These are phyloP conservation scores for Drosophila nr. fundita DNA, from an alignment of 2,888 invertebrate genomes.

Conservation along the genomic window DNA sequence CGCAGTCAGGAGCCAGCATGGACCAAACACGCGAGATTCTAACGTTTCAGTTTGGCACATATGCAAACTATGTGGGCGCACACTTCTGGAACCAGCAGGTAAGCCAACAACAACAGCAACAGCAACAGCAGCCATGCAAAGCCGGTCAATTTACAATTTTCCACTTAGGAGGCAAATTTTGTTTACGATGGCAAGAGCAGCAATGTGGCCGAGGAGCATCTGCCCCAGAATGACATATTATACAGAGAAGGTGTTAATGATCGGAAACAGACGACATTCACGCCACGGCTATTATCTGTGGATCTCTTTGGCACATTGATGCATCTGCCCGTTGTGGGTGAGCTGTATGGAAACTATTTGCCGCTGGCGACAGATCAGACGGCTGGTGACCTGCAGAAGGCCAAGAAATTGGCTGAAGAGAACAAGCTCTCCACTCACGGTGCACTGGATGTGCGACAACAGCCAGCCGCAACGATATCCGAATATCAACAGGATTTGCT, in stretches of 20 bases:
- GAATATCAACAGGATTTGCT: conserved; percentile 89
- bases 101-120: conserved; percentile 48
- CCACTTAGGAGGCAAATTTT: conserved; percentile 62
- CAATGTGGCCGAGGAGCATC: conserved; percentile 43
- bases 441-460: conserved; percentile 88
- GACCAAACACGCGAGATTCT: conserved; percentile 88
- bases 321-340: conserved; percentile 89
- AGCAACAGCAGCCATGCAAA: not conserved
- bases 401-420: conserved; percentile 62
- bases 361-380: conserved; percentile 48
- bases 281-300: conserved; percentile 92
- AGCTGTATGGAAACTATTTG: conserved; percentile 87
- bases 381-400: conserved; percentile 59
- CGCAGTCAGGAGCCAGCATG: conserved; percentile 37
- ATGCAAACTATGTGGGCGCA: conserved; percentile 95
- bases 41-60: conserved; percentile 95
- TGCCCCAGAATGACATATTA: conserved; percentile 90
- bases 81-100: conserved; percentile 98
- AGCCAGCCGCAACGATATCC: conserved; percentile 87
- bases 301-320: conserved; percentile 93
- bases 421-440: conserved; percentile 56
- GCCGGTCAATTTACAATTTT: conserved; percentile 2
- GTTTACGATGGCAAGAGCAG: conserved; percentile 41
- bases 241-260: conserved; percentile 92
- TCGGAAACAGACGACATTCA: conserved; percentile 91